phyloP scores from a whole-genome alignment of 2,888 invertebrate species.

The Phortica okadai region DNA sequence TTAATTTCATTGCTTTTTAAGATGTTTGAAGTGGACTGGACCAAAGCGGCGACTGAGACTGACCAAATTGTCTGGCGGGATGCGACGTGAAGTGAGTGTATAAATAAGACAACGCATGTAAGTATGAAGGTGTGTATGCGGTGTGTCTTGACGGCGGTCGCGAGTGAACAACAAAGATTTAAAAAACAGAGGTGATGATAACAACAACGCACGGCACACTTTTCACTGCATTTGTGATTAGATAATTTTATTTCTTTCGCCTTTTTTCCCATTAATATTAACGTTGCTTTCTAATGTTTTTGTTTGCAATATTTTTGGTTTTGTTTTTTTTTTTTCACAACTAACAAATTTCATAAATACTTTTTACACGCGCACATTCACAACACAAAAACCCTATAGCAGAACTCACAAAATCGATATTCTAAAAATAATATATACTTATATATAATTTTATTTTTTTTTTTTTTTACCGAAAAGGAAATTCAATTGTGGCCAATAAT shows the following conservation, averaged over 20 bases:
- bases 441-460: conserved; percentile 9
- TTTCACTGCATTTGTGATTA: conserved; percentile 16
- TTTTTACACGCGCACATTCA: conserved; percentile 35
- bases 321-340: conserved; percentile 53
- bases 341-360: conserved; percentile 45
- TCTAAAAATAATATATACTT: conserved; percentile 69
- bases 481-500: conserved; percentile 39
- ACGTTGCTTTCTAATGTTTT: not conserved
- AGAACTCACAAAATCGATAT: conserved; percentile 69
- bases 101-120: too few relatives aligned
- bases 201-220: too few relatives aligned
- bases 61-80: too few relatives aligned
- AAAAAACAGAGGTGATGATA: too few relatives aligned
- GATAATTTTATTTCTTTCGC: conserved; percentile 33
- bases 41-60: too few relatives aligned
- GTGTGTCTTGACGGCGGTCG: too few relatives aligned
- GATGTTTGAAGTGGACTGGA: too few relatives aligned
- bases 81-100: too few relatives aligned
- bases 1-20: too few relatives aligned
- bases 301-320: conserved; percentile 62
- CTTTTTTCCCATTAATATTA: not conserved
- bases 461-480: conserved; percentile 46
- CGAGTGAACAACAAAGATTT: too few relatives aligned
- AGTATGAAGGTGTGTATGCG: too few relatives aligned
- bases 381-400: conserved; percentile 33